Conservation (phyloP, 2,797 vertebrate species). For the Sebastes vulpes region DNA sequence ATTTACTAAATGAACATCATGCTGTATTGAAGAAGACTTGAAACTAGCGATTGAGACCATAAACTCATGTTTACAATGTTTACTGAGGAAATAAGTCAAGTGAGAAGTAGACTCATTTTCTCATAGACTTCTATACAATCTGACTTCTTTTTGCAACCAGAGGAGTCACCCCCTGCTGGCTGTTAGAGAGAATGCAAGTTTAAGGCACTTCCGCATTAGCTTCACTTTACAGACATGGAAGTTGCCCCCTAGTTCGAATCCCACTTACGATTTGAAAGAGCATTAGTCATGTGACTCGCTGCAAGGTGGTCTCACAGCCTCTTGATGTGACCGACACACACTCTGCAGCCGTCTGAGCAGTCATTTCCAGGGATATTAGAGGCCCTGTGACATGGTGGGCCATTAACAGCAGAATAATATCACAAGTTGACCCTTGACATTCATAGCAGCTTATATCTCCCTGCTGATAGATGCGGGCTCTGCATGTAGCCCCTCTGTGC, state of each 20-base stretch:
- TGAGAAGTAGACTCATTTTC: no score
- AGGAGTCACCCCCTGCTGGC: no score
- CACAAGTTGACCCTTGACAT: constrained; percentile 75
- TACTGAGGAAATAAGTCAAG: no score
- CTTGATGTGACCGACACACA: constrained; percentile 24
- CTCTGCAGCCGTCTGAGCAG: constrained; percentile 46
- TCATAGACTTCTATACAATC: no score
- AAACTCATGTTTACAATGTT: no score
- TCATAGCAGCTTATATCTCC: constrained; percentile 72
- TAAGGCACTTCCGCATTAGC: no score
- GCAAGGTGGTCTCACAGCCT: constrained; percentile 45
- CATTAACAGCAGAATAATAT: constrained; percentile 78
- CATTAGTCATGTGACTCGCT: constrained; percentile 39
- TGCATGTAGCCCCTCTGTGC: constrained; percentile 27
- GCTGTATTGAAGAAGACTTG: no score
- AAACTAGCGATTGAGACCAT: no score
- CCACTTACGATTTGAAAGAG: constrained; percentile 7
- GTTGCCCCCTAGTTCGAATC: not conserved
- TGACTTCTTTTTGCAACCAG: no score
- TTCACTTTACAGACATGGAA: no score
- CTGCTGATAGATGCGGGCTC: constrained; percentile 61
- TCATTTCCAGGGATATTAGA: constrained; percentile 71
- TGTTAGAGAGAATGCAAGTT: no score
- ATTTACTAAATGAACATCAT: no score
- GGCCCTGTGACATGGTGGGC: constrained; percentile 51